Conservation (phyloP, 2,797 vertebrate genomes). For the Pipistrellus pipistrellus region DNA sequence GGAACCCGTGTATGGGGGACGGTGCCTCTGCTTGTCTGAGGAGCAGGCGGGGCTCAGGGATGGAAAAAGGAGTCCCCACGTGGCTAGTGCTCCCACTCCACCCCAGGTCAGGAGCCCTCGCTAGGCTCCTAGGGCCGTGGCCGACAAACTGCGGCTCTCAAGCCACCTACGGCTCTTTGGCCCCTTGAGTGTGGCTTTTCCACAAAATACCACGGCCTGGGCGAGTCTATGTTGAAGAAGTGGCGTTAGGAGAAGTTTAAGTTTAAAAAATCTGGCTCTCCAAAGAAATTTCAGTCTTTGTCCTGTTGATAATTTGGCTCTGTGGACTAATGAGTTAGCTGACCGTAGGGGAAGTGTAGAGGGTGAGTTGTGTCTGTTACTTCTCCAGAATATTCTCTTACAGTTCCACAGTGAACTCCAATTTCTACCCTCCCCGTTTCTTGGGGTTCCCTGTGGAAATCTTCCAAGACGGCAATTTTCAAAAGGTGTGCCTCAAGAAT, state of each 20-base stretch:
- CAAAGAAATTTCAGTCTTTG: no score
- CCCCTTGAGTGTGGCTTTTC: no score
- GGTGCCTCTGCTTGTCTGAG: not conserved
- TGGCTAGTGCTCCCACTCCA: accelerated
- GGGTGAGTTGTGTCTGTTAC: not conserved
- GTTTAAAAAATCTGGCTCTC: no score
- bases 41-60: not conserved
- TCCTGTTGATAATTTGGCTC: no score
- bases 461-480: not conserved
- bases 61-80: no score
- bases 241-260: no score
- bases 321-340: no score
- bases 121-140: not conserved
- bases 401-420: not conserved
- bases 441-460: not conserved
- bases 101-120: not conserved
- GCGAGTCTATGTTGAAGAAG: no score
- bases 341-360: not conserved
- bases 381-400: not conserved
- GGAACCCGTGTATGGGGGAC: not conserved
- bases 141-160: no score
- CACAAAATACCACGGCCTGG: no score
- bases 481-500: not conserved
- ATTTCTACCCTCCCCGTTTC: not conserved
- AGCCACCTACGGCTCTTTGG: no score